Base-by-base conservation (phyloP, 2,888 invertebrate genomes). In the Thymelicus acteon region DNA sequence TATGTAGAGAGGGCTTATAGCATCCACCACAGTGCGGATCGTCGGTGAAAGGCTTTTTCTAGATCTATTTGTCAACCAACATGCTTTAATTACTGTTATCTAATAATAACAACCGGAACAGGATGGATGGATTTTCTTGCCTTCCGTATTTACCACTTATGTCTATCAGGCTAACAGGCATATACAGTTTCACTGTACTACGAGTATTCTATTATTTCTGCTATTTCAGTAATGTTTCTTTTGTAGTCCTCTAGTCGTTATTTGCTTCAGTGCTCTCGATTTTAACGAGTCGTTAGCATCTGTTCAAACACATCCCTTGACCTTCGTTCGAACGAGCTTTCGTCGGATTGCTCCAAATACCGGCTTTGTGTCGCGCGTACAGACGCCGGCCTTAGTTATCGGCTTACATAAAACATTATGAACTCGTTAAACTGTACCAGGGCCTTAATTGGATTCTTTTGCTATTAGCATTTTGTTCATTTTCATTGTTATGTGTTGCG, bases 231-330 rank as follows among this genome's bases (percentile, higher is more conserved):
- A 19, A 52, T 54, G 54, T 54, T 54, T 7, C 19, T 10, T 0
- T 15, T 6, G 12, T 49, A 7, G 52, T 52, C 19, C 15, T 2
- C 52, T 6, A 13, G 54, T 1, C 44, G 67, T 31, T 61, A 68
- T 13, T 47, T 44, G 0, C 19, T 24, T 40, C 48, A 39, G 44
- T 62, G 57, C 19, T 62, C 54, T 63, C 24, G 63, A 66, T 63
- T 69, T 63, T 63, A 63, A 69, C 24, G 69, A 69, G 49, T n/a
- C 65, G 65, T 64, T 63, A 39, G 39, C 63, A 58, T 19, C 63
- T 69, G 69, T 64, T 69, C 69, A 58, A 63, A 69, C 63, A 58
- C 48, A 24, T 40, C 63, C 58, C 48, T 69, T 60, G 68, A 62
- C 62, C 68, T 69, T 69, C 57, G 47, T 57, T 13, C 40, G 15